Conservation (phyloP, 2,888 invertebrate genomes). For the Thecophora atra region DNA sequence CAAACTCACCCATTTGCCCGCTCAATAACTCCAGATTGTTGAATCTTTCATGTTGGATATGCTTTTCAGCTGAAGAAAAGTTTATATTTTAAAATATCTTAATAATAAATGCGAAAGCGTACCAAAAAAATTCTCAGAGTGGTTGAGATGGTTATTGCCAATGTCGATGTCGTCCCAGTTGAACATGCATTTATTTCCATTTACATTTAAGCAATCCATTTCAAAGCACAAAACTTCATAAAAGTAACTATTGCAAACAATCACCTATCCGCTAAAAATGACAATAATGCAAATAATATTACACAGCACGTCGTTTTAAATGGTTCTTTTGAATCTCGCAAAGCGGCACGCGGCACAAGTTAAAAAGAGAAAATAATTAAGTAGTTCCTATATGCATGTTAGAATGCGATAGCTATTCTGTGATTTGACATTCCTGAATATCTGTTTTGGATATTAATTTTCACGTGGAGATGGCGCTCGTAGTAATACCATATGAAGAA, state of each 20-base stretch:
- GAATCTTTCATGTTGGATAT: constrained; percentile 48
- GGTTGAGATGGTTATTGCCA: constrained; percentile 54
- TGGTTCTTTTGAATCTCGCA: not conserved
- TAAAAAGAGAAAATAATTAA: not conserved
- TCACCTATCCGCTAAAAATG: not conserved
- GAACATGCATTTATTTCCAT: constrained; percentile 2
- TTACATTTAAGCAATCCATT: constrained; percentile 11
- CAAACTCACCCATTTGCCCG: constrained; percentile 46
- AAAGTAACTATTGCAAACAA: not conserved
- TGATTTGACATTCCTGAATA: too few species aligned
- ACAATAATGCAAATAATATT: not conserved
- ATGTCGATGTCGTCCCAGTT: constrained; percentile 62
- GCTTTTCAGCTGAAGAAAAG: constrained; percentile 45
- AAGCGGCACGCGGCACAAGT: not conserved
- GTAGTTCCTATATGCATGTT: not conserved
- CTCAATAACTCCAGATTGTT: constrained; percentile 42
- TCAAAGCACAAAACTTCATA: not conserved
- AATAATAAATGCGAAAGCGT: constrained; percentile 32
- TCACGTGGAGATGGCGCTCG: too few species aligned
- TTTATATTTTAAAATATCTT: constrained; percentile 11
- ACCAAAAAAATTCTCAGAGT: constrained; percentile 60
- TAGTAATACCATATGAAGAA: too few species aligned
- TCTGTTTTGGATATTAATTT: too few species aligned
- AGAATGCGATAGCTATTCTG: not conserved
- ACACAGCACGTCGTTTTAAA: constrained; percentile 17